These are phyloP conservation scores for Oryzias woworae DNA, from an alignment of 2,113 vertebrate genomes.

Conservation along the genomic window DNA sequence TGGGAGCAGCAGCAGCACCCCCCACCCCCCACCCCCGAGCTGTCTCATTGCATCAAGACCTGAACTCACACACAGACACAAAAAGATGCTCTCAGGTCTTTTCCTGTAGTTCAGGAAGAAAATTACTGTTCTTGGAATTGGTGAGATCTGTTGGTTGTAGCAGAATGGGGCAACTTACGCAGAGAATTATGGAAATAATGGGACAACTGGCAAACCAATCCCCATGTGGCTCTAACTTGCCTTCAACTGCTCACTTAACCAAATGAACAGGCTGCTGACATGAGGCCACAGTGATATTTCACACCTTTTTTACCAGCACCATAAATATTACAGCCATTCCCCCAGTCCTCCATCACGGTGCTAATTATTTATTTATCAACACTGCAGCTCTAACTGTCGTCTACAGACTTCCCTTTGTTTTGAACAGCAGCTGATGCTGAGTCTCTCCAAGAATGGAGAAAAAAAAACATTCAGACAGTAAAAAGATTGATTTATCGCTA, in stretches of 20 bases:
- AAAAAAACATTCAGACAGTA: conserved; percentile 15
- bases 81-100: no score
- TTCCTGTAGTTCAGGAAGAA: no score
- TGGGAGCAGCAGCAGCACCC: neutral
- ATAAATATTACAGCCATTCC: conserved; percentile 61
- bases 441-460: conserved; percentile 24
- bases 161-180: conserved; percentile 42
- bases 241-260: conserved; percentile 62
- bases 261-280: conserved; percentile 64
- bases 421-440: neutral
- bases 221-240: conserved; percentile 47
- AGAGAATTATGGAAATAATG: conserved; percentile 27
- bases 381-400: conserved; percentile 43
- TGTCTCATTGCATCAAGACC: conserved; percentile 22
- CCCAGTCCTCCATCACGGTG: conserved; percentile 24
- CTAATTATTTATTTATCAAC: conserved; percentile 70
- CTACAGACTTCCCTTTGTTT: conserved; percentile 37
- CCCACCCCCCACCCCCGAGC: neutral
- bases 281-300: conserved; percentile 63
- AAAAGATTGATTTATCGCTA: conserved; percentile 43
- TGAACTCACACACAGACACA: conserved; percentile 22
- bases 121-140: conserved; percentile 46
- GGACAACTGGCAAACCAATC: conserved; percentile 37
- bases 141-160: conserved; percentile 60
- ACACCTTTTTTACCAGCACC: conserved; percentile 54